Percentiles rank a stretch among this genome's conserved stretches.
Evolutionary conservation across 2,113 vertebrate species (phyloP).

Genomic region (Nanorana parkeri): DNA sequence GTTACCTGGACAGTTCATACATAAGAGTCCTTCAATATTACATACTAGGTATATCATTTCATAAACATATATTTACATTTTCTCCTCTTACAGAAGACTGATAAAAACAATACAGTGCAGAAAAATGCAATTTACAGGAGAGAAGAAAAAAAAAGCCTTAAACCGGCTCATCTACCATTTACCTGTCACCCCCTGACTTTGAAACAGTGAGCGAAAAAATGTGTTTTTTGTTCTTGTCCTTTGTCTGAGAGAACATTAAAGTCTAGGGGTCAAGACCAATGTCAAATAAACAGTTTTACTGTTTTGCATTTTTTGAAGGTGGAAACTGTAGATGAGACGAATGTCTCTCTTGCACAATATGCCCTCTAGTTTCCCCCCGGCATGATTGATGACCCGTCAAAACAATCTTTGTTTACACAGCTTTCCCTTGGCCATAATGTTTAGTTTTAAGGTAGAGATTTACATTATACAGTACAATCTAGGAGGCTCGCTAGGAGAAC

Average conservation of each 20-base stretch:
- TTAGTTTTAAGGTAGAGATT: conserved; percentile 72
- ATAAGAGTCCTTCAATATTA: neutral
- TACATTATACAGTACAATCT: no score
- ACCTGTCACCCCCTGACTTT: conserved; percentile 51
- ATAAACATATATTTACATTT: conserved; percentile 32
- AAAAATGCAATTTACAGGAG: conserved; percentile 50
- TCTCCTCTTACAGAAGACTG: conserved; percentile 16
- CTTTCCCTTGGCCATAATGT: conserved; percentile 74
- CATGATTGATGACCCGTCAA: conserved; percentile 82
- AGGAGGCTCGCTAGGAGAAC: no score
- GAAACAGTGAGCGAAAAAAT: conserved; percentile 63
- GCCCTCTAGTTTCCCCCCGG: conserved; percentile 75
- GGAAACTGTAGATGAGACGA: conserved; percentile 78
- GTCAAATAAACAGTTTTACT: conserved; percentile 81
- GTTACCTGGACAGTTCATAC: no score
- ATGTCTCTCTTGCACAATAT: conserved; percentile 74
- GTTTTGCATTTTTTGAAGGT: conserved; percentile 80
- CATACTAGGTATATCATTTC: neutral
- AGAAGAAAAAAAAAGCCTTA: neutral
- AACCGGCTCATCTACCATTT: conserved; percentile 56
- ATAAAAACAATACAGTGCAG: neutral
- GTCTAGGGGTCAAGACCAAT: conserved; percentile 71
- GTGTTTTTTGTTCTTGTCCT: conserved; percentile 75
- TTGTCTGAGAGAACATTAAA: conserved; percentile 71
- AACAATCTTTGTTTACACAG: conserved; percentile 80